Evolutionary conservation across 2,797 vertebrate species (phyloP), one percentile per base, ranked within the genome.

Genomic region (Siniperca obscura): DNA sequence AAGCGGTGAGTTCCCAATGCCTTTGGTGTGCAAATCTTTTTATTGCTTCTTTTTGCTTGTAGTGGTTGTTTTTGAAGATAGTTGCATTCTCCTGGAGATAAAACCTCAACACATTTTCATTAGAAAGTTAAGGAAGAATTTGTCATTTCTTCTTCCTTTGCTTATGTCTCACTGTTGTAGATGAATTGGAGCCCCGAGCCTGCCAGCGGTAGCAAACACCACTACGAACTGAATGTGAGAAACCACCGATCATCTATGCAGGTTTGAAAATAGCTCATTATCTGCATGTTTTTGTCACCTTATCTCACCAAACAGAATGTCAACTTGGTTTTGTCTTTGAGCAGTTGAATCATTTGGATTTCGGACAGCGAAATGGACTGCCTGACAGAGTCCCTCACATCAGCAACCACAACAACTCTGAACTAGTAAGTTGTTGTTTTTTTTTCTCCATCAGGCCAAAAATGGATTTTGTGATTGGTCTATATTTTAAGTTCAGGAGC

Each of bases 241-340:
- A 89, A 85, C 67, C 60, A 80, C 38, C 86, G 78, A 2, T 74
- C 86, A 40, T 55, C 85, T 79, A 77, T 87, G 78, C 93, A 94
- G 93, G 92, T 94, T 78, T 71, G 89, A 78, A 65, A 68, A 48
- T 2, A 62, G 27, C 48, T 65, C 12, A 3, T 55, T 17, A 27
- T 38, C 14, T 3, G 1, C 40, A 17, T 30, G n/a, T 62, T 30
- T 50, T 38, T 60, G 8, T 53, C 0, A 5, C 25, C 16, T 66
- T 8, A 21, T 22, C 13, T 73, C 4, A 69, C 30, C 5, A 64
- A 65, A 60, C 38, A 12, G 4, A 52, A 5, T 38, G 10, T 60
- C n/a, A 78, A 7, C 42, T 22, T 13, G 5, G 53, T 59, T 70
- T 17, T 84, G 36, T 89, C 25, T 82, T 67, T 74, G 60, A 17